Evolutionary conservation across 1,140 invertebrate genomes (phyloP).

Genomic region (Euura lappo): DNA sequence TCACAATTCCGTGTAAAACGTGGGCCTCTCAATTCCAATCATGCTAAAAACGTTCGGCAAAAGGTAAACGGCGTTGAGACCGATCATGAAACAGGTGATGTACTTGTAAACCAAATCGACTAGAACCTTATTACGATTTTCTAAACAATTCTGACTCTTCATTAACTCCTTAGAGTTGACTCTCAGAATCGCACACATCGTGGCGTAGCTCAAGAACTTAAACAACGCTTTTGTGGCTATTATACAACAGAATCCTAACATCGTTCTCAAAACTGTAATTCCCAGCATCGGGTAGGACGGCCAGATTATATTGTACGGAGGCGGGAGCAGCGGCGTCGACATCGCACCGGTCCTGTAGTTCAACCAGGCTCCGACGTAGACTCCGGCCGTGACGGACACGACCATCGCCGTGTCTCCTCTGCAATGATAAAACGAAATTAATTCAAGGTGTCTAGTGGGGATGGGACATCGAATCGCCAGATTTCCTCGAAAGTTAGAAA

Average conservation of each 20-base stretch:
- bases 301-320: slow-evolving; percentile 81
- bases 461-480: too few relatives aligned
- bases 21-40: slow-evolving; percentile 77
- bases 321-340: slow-evolving; percentile 57
- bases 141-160: slow-evolving; percentile 66
- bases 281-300: slow-evolving; percentile 75
- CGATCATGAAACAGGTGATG: slow-evolving; percentile 76
- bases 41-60: slow-evolving; percentile 79
- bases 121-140: slow-evolving; percentile 72
- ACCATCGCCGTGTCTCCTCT: slow-evolving; percentile 89
- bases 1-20: slow-evolving; percentile 86
- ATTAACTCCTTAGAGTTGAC: slow-evolving; percentile 68
- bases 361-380: slow-evolving; percentile 81
- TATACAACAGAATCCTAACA: slow-evolving; percentile 76
- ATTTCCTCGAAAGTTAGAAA: too few relatives aligned
- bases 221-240: slow-evolving; percentile 71
- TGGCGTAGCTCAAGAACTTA: slow-evolving; percentile 73
- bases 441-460: neutral
- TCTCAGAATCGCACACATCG: slow-evolving; percentile 72
- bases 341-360: slow-evolving; percentile 81
- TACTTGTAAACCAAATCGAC: slow-evolving; percentile 85
- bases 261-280: slow-evolving; percentile 69
- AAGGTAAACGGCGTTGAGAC: slow-evolving; percentile 77
- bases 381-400: slow-evolving; percentile 79
- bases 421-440: slow-evolving; percentile 39